Evolutionary conservation across 2,797 vertebrate species (phyloP).

Genomic region (Phyllotis vaccarum): DNA sequence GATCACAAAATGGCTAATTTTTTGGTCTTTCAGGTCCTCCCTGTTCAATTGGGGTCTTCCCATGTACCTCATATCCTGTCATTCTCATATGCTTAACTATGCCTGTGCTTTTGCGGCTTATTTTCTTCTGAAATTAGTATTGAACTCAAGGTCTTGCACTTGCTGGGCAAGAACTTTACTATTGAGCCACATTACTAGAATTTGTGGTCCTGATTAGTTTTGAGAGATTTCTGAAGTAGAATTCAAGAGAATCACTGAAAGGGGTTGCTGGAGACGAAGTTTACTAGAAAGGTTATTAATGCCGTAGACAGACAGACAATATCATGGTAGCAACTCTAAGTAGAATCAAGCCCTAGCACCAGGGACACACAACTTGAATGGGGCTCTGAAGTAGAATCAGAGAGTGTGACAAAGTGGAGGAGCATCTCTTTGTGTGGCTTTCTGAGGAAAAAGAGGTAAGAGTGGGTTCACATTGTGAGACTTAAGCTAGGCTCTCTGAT

Average conservation of each 20-base stretch:
- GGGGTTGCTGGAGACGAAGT: not conserved
- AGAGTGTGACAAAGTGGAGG: not conserved
- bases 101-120: not conserved
- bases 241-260: not conserved
- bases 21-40: not conserved
- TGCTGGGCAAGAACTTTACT: not conserved
- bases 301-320: not conserved
- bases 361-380: not conserved
- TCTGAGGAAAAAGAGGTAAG: not conserved
- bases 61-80: too few species aligned
- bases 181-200: not conserved
- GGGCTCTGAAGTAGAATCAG: not conserved
- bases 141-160: not conserved
- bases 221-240: not conserved
- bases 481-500: not conserved
- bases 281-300: not conserved
- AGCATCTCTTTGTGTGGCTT: not conserved
- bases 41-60: rapidly evolving
- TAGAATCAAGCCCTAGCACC: not conserved
- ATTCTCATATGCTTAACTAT: too few species aligned
- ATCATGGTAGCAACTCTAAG: not conserved
- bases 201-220: not conserved
- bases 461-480: not conserved
- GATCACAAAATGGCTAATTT: not conserved
- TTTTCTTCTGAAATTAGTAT: not conserved